Base-by-base conservation (phyloP, 2,113 vertebrate species). In the Apus apus region DNA sequence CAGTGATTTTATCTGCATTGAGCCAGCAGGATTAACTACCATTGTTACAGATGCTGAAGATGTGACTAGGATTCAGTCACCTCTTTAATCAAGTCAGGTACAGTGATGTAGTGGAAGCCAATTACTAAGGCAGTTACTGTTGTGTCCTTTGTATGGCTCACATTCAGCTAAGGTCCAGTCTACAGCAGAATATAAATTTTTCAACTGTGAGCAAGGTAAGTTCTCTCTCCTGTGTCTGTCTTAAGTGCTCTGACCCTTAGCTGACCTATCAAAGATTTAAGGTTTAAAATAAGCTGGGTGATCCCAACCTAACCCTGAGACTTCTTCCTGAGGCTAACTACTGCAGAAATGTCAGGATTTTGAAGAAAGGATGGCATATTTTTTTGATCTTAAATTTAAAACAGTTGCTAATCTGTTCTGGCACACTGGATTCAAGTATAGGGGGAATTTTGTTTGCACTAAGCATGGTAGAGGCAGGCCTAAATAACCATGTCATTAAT, bases 291-390 rank as follows among this genome's bases (percentile, higher is more conserved):
- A 43, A 43, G 40, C 40, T 43, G 25, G 2, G 19, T 75, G 26
- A 40, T 58, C 43, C 11, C 21, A 51, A 51, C 8, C 48, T 36
- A 64, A 76, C 5, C 5, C 15, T 10, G 15, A 60, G 10, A 20
- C 18, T 72, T 7, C 27, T 60, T 80, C 21, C 62, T 40, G 43
- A 67, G 83, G n/a, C 2, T n/a, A 30, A 7, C 16, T 14, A 36
- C 21, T 43, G 18, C 15, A 76, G 16, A 89, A 34, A 2, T 7
- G 25, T 20, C 38, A 40, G 0, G 3, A 4, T 91, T 89, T 68
- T 3, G 1, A 80, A n/a, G 50, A 21, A 0, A 50, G 2, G 46
- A 68, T n/a, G 10, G 25, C 4, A 2, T 23, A 17, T 12, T 10
- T 79, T 90, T 86, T 83, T 3, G 5, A 23, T 65, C 53, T 65